phyloP scores from a whole-genome alignment of 2,888 invertebrate species.

The Sinohyriopsis cumingii region DNA sequence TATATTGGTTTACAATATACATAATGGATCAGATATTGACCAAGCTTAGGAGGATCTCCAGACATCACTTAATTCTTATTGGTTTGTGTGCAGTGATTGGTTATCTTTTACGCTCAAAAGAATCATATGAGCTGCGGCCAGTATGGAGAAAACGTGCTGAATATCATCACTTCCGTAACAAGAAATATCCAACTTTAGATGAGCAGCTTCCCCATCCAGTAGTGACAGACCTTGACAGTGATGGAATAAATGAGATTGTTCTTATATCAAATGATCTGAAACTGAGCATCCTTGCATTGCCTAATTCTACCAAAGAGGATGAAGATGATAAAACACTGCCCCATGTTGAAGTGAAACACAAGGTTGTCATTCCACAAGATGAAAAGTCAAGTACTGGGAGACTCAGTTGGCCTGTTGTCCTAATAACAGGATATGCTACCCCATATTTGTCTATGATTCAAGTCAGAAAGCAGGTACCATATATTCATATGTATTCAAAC shows the following conservation, averaged over 20 bases:
- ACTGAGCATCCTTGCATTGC: constrained; percentile 58
- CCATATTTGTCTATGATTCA: constrained; percentile 61
- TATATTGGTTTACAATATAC: too few relatives aligned
- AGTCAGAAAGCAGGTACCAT: constrained; percentile 59
- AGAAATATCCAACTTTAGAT: constrained; percentile 47
- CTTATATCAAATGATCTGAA: constrained; percentile 61
- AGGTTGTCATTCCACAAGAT: constrained; percentile 43
- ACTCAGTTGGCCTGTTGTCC: constrained; percentile 53
- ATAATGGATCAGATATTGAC: too few relatives aligned
- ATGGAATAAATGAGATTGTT: constrained; percentile 66
- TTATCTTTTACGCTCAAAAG: constrained; percentile 63
- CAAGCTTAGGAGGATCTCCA: constrained; percentile 24
- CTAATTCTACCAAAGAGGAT: constrained; percentile 42
- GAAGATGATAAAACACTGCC: constrained; percentile 56
- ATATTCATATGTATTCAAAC: neutral
- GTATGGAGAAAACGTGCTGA: constrained; percentile 64
- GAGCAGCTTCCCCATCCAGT: constrained; percentile 61
- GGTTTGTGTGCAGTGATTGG: constrained; percentile 60
- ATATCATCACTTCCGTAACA: constrained; percentile 54
- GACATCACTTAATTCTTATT: constrained; percentile 52
- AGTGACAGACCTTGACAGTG: constrained; percentile 66
- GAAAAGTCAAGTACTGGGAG: constrained; percentile 18
- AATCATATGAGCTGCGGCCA: constrained; percentile 61
- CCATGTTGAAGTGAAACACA: constrained; percentile 61
- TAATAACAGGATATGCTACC: constrained; percentile 62